Evolutionary conservation across 2,888 invertebrate genomes (phyloP), one percentile per base, ranked within the genome.

Genomic region (Hypsopygia costalis): DNA sequence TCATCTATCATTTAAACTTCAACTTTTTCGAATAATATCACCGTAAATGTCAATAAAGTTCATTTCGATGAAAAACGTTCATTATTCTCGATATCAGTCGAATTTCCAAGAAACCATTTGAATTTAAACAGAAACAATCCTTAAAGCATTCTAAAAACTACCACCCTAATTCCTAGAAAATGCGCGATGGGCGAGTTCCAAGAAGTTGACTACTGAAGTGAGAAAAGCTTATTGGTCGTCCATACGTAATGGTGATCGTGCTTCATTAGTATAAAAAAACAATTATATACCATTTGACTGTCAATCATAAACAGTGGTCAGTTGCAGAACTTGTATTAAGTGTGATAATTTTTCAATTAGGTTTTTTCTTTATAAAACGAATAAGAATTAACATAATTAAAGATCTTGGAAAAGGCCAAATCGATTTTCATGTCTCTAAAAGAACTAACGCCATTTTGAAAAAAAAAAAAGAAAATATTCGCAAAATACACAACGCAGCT

Each of bases 151-250:
- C 47, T 41, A 32, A 30, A 40, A 35, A 47, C 20, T 29, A 12
- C 25, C 41, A 36, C 29, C 8, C 6, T 9, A 21, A 28, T 46
- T 43, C 46, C 36, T 11, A 32, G 46, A 46, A 43, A 11, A 51
- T 36, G 45, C 1, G 45, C 48, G 40, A 40, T 36, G 41, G 39
- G 3, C 29, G n/a, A 32, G 10, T 69, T 68, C 68, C 47, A 1
- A 49, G 69, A 68, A 70, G 44, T 46, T 61, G 58, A 28, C 34
- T 63, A 62, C 42, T 66, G 52, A 49, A 57, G 55, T 69, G 68
- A 42, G 33, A 25, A n/a, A 22, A 6, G 27, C 8, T 31, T 31
- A 34, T 11, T 25, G 25, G 22, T 16, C 10, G 27, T 9, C 30
- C 16, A 12, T 16, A n/a, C n/a, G n/a, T n/a, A n/a, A n/a, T n/a